phyloP scores from a whole-genome alignment of 30 jellyfish, hydroid and myxozoan genomes.

The Pseudorhiza aurosa region DNA sequence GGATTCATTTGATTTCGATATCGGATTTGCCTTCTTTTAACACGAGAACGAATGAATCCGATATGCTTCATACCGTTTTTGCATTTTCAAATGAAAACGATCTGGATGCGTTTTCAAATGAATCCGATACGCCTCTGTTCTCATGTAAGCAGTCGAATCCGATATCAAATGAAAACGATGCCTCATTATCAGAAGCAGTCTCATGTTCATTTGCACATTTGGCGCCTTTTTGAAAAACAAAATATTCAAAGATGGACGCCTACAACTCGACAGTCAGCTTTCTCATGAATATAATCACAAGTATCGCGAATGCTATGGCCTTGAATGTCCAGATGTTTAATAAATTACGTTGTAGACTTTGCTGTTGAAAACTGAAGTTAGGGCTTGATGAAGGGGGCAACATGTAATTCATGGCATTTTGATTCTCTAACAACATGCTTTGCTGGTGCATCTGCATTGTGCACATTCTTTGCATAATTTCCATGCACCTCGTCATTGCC shows the following conservation, averaged over 20 bases:
- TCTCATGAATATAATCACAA: constrained; percentile 11
- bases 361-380: constrained; percentile 20
- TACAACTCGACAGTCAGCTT: background rate
- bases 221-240: no score
- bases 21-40: constrained; percentile 40
- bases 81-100: no score
- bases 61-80: constrained; percentile 21
- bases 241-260: constrained; percentile 39
- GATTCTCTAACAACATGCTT: constrained; percentile 38
- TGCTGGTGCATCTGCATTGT: constrained; percentile 52
- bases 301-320: no score
- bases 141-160: constrained; percentile 27
- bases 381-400: constrained; percentile 32
- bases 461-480: constrained; percentile 50
- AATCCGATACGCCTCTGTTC: constrained; percentile 8
- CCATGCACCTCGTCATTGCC: constrained; percentile 66
- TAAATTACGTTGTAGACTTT: constrained; percentile 39
- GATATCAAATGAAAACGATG: constrained; percentile 17
- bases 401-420: constrained; percentile 21
- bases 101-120: constrained; percentile 44
- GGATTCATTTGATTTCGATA: no score
- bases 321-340: no score
- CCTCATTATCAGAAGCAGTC: constrained; percentile 11
- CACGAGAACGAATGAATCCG: constrained; percentile 33
- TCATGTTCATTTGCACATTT: background rate